Evolutionary conservation across 2,888 invertebrate species (phyloP).

Genomic region (Alitta virens): DNA sequence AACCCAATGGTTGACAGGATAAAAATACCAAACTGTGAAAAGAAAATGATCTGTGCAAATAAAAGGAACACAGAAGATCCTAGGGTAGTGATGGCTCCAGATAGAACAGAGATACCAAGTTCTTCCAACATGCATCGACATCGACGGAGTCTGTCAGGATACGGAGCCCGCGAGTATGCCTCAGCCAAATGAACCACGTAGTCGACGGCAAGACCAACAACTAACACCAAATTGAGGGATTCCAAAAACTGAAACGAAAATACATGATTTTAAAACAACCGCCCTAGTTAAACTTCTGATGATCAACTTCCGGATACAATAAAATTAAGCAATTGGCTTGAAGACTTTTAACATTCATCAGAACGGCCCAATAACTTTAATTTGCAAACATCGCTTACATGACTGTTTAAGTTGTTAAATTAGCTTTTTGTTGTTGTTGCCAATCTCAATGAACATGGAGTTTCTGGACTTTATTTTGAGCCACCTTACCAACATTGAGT

Average conservation of each 20-base stretch:
- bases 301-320: too few relatives aligned
- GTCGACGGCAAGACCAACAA: constrained; percentile 47
- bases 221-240: constrained; percentile 48
- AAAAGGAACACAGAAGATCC: constrained; percentile 45
- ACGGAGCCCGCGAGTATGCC: constrained; percentile 42
- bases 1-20: constrained; percentile 46
- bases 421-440: too few relatives aligned
- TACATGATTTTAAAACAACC: background rate
- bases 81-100: constrained; percentile 44
- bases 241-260: constrained; percentile 35
- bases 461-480: too few relatives aligned
- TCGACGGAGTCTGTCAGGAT: constrained; percentile 36
- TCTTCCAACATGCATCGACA: constrained; percentile 41
- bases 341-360: too few relatives aligned
- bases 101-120: constrained; percentile 45
- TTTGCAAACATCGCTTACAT: too few relatives aligned
- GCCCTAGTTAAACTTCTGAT: too few relatives aligned
- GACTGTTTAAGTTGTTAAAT: too few relatives aligned
- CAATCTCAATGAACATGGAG: too few relatives aligned
- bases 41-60: constrained; percentile 41
- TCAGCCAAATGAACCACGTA: constrained; percentile 50
- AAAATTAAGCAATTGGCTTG: too few relatives aligned
- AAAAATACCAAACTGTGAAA: constrained; percentile 47
- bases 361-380: too few relatives aligned
- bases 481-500: too few relatives aligned